Evolutionary conservation across 64 coral and sea anemone genomes (phyloP).

Genomic region (Exaiptasia diaphana): DNA sequence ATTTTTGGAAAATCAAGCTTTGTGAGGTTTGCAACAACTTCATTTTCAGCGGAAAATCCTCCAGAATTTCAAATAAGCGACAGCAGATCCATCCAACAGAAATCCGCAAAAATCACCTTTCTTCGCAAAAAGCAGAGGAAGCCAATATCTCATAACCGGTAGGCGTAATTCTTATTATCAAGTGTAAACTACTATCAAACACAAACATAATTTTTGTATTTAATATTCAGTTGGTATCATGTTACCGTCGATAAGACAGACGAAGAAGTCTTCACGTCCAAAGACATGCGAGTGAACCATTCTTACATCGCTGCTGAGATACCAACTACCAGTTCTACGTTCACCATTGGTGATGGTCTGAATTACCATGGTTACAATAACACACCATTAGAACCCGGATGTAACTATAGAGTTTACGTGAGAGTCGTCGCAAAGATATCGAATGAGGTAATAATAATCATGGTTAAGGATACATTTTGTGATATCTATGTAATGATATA

Average conservation of each 20-base stretch:
- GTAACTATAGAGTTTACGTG: background rate
- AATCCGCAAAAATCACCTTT: too few relatives aligned
- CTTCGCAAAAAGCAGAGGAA: background rate
- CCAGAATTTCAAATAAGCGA: background rate
- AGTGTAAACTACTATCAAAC: background rate
- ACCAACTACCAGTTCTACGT: background rate
- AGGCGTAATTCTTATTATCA: background rate
- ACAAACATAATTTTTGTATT: background rate
- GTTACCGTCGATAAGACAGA: background rate
- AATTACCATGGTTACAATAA: conserved; percentile 9
- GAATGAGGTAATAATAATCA: background rate
- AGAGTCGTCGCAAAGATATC: background rate
- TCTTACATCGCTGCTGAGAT: background rate
- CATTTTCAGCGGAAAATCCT: background rate
- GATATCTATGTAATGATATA: background rate
- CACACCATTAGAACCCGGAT: background rate
- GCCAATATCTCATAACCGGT: background rate
- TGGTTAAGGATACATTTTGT: background rate
- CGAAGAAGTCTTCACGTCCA: background rate
- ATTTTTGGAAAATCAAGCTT: too few relatives aligned
- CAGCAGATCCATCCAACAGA: too few relatives aligned
- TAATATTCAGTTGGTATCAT: background rate
- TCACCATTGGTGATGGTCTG: background rate
- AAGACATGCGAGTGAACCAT: background rate
- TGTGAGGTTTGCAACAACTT: too few relatives aligned